Evolutionary conservation across 1,140 invertebrate species (phyloP).

Genomic region (Drosophila equinoxialis): DNA sequence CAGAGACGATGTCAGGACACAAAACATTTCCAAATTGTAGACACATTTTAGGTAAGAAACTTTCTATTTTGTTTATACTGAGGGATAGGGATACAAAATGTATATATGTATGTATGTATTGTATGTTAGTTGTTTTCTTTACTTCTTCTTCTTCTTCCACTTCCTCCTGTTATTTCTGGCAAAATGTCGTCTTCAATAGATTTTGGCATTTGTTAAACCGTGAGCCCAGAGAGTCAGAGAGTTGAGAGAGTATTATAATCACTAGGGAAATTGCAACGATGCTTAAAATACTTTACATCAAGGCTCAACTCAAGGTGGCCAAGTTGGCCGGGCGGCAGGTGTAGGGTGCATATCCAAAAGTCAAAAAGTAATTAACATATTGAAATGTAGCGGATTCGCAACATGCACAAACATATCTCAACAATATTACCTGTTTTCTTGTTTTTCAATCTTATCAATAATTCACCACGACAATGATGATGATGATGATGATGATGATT

Average conservation of each 20-base stretch:
- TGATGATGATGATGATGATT: too few relatives aligned
- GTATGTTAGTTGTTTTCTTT: conserved; percentile 1
- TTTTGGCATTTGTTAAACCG: conserved; percentile 76
- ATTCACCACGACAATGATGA: conserved; percentile 47
- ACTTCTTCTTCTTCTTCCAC: not conserved
- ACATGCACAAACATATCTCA: not conserved
- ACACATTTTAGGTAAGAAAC: conserved; percentile 53
- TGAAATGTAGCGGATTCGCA: conserved; percentile 52
- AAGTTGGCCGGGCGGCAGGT: not conserved
- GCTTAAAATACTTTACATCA: conserved; percentile 13
- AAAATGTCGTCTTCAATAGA: conserved; percentile 71
- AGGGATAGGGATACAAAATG: not conserved
- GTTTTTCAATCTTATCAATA: conserved; percentile 47
- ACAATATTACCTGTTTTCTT: not conserved
- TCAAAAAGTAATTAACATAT: conserved; percentile 76
- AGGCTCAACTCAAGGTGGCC: not conserved
- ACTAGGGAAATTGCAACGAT: conserved; percentile 70
- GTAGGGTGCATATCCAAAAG: conserved; percentile 42
- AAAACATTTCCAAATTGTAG: conserved; percentile 64
- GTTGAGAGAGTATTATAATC: conserved; percentile 26
- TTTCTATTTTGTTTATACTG: conserved; percentile 16
- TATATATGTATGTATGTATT: not conserved
- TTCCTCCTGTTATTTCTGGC: conserved; percentile 24
- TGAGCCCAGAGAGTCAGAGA: not conserved
- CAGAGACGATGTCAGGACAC: conserved; percentile 35